Conservation (phyloP, 2,113 vertebrate genomes). For the Anseranas semipalmata region DNA sequence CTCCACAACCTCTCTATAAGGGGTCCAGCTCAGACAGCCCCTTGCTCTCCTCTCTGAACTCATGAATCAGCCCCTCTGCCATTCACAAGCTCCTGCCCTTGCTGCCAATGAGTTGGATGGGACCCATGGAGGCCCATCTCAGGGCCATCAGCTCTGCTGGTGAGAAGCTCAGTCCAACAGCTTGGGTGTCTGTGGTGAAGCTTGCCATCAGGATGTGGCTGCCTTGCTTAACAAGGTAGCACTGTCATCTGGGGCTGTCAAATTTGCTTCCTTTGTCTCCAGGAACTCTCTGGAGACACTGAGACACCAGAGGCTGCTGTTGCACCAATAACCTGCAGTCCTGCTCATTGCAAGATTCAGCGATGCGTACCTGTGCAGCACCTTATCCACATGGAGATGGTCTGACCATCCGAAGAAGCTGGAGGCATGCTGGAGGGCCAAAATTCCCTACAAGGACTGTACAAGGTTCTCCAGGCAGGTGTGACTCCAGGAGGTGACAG, state of each 20-base stretch:
- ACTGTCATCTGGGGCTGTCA: neutral
- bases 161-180: neutral
- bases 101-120: neutral
- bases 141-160: neutral
- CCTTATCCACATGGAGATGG: neutral
- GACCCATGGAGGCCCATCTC: neutral
- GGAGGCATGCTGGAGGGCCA: neutral
- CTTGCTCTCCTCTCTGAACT: neutral
- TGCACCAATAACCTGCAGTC: neutral
- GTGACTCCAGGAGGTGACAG: neutral
- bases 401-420: neutral
- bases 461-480: neutral
- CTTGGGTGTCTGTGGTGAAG: neutral
- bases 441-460: no score
- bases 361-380: neutral
- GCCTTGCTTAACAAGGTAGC: neutral
- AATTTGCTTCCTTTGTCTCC: neutral
- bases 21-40: no score
- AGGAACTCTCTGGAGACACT: neutral
- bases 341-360: neutral
- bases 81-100: neutral
- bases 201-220: neutral
- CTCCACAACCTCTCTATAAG: no score
- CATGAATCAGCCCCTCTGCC: neutral
- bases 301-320: neutral